phyloP scores from a whole-genome alignment of 1,140 invertebrate species.

The Marisa cornuarietis region DNA sequence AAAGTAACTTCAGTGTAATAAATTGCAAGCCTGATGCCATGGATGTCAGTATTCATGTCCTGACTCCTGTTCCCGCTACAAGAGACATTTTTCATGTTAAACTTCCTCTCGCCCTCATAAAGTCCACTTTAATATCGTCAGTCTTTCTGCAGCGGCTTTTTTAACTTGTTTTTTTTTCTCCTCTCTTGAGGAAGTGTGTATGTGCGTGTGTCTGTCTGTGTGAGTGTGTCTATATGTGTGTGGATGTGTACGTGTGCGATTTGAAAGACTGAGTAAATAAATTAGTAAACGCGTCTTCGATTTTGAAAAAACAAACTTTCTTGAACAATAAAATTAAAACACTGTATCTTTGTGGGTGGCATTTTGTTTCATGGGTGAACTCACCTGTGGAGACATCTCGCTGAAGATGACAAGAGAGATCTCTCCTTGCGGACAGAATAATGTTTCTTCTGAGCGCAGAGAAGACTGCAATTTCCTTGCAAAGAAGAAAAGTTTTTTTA shows the following conservation, averaged over 20 bases:
- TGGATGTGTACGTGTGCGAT: not conserved
- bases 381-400: not conserved
- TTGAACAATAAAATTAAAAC: not conserved
- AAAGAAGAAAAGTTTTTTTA: no score
- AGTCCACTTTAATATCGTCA: no score
- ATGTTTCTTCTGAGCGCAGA: not conserved
- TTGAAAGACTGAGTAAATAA: not conserved
- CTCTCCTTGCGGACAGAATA: not conserved
- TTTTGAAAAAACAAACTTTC: slow-evolving; percentile 3
- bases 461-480: no score
- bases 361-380: not conserved
- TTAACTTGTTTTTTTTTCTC: not conserved
- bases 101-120: no score
- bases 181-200: not conserved
- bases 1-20: no score
- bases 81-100: no score
- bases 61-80: no score
- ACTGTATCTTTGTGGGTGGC: not conserved
- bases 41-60: no score
- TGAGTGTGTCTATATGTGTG: not conserved
- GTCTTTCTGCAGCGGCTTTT: no score
- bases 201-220: slow-evolving; percentile 1
- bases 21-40: no score
- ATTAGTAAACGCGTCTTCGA: not conserved
- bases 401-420: not conserved